phyloP scores from a whole-genome alignment of 2,113 vertebrate species.

The Grallaria varia region DNA sequence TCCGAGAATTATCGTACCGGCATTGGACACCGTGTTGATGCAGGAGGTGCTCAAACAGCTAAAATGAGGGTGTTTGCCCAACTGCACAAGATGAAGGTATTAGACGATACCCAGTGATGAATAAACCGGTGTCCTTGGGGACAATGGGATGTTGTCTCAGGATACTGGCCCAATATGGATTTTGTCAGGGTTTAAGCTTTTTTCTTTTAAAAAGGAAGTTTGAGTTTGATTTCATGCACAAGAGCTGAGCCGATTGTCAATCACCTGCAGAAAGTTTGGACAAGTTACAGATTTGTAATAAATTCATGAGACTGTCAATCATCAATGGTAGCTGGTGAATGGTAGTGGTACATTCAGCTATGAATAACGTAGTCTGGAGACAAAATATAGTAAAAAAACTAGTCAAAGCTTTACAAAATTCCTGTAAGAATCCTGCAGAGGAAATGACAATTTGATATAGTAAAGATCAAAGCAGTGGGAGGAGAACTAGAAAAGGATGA shows the following conservation, averaged over 20 bases:
- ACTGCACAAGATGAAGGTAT: not conserved
- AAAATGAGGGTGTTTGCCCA: not conserved
- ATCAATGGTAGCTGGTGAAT: not conserved
- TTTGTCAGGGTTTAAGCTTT: not conserved
- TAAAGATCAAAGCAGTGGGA: not conserved
- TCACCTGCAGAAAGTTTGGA: not conserved
- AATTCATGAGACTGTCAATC: not conserved
- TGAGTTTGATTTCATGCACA: not conserved
- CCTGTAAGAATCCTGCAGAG: not conserved
- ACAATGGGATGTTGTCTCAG: not conserved
- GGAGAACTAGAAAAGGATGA: not conserved
- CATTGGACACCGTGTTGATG: accelerated
- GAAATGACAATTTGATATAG: not conserved
- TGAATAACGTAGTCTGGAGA: not conserved
- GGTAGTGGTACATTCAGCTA: not conserved
- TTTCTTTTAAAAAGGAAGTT: not conserved
- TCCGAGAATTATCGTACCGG: accelerated
- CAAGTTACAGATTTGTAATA: not conserved
- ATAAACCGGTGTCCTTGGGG: not conserved
- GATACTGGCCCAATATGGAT: not conserved
- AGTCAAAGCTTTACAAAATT: not conserved
- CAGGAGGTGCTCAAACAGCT: accelerated
- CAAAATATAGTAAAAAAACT: not conserved
- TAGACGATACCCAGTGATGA: not conserved
- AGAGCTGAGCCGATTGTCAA: not conserved